A percentile compares a stretch with the other conserved stretches of the same genome.
Evolutionary conservation across 2,113 vertebrate species (phyloP).

Genomic region (Leuciscus idus): DNA sequence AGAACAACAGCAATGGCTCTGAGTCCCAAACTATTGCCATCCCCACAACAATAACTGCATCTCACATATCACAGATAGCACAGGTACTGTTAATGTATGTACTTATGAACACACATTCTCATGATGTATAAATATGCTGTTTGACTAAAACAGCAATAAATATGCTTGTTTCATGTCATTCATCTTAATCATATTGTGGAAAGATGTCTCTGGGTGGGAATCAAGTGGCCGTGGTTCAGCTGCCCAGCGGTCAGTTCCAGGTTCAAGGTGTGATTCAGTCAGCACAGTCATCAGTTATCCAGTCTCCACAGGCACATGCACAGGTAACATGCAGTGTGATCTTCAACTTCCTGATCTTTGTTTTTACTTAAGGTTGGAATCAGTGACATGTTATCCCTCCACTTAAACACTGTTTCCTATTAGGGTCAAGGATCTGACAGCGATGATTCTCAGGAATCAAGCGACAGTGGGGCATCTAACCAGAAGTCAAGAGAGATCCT

Average conservation of each 20-base stretch:
- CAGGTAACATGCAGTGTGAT: constrained; percentile 79
- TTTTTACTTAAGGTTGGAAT: not conserved
- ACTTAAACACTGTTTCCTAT: not conserved
- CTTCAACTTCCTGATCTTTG: not conserved
- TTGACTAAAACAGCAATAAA: not conserved
- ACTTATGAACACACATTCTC: not conserved
- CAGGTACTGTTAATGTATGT: constrained; percentile 64
- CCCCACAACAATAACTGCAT: constrained; percentile 70
- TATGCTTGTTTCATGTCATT: not conserved
- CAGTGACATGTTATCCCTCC: not conserved
- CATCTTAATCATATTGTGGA: not conserved
- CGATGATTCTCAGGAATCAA: constrained; percentile 97
- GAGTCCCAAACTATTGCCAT: constrained; percentile 71
- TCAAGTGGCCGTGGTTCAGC: constrained; percentile 93
- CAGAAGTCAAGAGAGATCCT: constrained; percentile 98
- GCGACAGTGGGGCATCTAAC: constrained; percentile 94
- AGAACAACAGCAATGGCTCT: constrained; percentile 73
- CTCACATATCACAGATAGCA: constrained; percentile 76
- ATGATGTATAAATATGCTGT: not conserved
- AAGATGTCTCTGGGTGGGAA: constrained; percentile 90
- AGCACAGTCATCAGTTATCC: constrained; percentile 97
- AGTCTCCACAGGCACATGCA: constrained; percentile 95
- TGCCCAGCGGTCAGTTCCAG: constrained; percentile 96
- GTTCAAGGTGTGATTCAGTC: constrained; percentile 99
- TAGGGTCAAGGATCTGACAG: constrained; percentile 80